A percentile compares a stretch with the other conserved stretches of the same genome.
phyloP scores from a whole-genome alignment of 2,113 vertebrate genomes.

The Thunnus thynnus region DNA sequence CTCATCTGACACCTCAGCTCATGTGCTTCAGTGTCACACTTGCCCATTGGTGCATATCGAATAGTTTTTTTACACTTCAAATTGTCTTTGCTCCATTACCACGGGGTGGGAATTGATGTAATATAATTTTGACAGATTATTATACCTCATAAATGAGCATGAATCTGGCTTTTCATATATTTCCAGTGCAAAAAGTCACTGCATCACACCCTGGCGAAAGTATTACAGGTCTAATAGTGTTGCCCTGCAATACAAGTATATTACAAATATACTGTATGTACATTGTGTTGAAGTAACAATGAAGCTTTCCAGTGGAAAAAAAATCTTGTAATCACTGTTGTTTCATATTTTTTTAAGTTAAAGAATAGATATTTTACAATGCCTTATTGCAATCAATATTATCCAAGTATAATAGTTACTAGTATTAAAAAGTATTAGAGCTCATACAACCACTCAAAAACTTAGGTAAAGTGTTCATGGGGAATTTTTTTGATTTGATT shows the following conservation, averaged over 20 bases:
- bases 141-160: constrained; percentile 49
- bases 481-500: background rate
- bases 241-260: background rate
- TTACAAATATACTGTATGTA: background rate
- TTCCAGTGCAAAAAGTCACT: constrained; percentile 26
- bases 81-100: constrained; percentile 54
- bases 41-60: constrained; percentile 29
- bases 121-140: constrained; percentile 55
- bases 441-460: background rate
- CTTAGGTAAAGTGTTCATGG: background rate
- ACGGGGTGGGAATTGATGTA: constrained; percentile 44
- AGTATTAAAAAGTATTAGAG: background rate
- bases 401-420: no score
- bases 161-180: constrained; percentile 13
- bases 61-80: constrained; percentile 51
- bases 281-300: constrained; percentile 6
- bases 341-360: background rate
- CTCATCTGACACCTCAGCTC: constrained; percentile 55
- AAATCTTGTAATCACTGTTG: background rate
- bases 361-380: background rate
- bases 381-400: background rate
- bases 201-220: constrained; percentile 7
- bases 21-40: constrained; percentile 5
- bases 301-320: background rate
- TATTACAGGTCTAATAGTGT: constrained; percentile 8